A percentile compares a stretch with the other conserved stretches of the same genome.
Conservation (phyloP, 1,140 invertebrate species). For the Mesaphorura yosii region DNA sequence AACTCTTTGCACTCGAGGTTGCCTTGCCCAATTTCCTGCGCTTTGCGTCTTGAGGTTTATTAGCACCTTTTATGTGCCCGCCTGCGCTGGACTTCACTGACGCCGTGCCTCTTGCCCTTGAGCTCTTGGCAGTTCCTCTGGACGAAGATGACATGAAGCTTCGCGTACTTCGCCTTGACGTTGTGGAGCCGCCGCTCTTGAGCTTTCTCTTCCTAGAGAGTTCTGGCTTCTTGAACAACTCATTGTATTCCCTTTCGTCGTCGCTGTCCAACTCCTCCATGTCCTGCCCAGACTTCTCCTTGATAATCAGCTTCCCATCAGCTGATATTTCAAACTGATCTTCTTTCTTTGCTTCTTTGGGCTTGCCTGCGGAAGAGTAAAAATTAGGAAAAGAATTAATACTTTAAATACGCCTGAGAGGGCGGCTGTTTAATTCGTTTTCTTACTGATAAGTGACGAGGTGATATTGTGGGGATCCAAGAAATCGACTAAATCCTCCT, state of each 20-base stretch:
- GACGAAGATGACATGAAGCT: too few relatives aligned
- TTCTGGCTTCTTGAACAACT: not conserved
- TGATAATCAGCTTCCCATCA: conserved; percentile 29
- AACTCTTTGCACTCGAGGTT: too few relatives aligned
- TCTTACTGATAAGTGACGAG: conserved; percentile 27
- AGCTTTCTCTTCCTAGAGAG: not conserved
- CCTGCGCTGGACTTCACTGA: too few relatives aligned
- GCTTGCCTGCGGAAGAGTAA: conserved; percentile 4
- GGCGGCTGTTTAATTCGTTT: not conserved
- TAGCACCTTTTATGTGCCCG: too few relatives aligned
- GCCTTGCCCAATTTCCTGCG: too few relatives aligned
- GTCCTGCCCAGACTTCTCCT: conserved; percentile 7
- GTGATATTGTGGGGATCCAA: conserved; percentile 23
- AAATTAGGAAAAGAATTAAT: not conserved
- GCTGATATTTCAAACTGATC: conserved; percentile 23
- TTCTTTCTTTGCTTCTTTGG: conserved; percentile 2
- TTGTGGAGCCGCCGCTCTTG: not conserved
- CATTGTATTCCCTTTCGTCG: conserved; percentile 10
- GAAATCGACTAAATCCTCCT: conserved; percentile 30
- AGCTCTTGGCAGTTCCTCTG: too few relatives aligned
- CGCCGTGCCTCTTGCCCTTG: too few relatives aligned
- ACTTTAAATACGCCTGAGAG: not conserved
- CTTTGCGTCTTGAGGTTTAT: too few relatives aligned
- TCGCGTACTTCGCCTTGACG: not conserved
- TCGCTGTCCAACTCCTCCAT: conserved; percentile 5